Base-by-base conservation (phyloP, 1,140 invertebrate genomes). In the Zaprionus taronus region DNA sequence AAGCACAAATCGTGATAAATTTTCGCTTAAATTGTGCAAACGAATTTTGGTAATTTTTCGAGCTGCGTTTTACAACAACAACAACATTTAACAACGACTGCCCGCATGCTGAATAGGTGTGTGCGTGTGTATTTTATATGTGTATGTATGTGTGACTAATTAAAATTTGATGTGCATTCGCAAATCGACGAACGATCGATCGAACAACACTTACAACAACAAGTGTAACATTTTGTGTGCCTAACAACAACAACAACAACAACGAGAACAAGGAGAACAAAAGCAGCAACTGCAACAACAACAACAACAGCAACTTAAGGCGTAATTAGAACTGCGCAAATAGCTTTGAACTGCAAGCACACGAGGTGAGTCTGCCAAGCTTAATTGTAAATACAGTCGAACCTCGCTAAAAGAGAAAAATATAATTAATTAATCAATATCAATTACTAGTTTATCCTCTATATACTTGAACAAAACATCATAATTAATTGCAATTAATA, bases 241-340 rank as follows among this genome's bases (percentile, higher is more conserved):
- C 31, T 34, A 66, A 47, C 62, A 57, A 44, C 34, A 58, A 57
- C 24, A 79, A 68, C 51, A 74, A 64, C 61, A 51, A 56, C 31
- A 64, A 28, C 57, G 55, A 51, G 28, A 57, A 60, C 17, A 60
- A 66, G 60, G 36, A 47, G n/a, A 76, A 76, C 12, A 62, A 34
- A 22, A 41, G 11, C n/a, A 41, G n/a, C 34, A 68, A 58, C 60
- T 72, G 65, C 47, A 47, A 64, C n/a, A 57, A 12, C 22, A 28
- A 12, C n/a, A 68, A 51, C 38, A 44, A 62, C 56, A 60, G 62
- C 56, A 34, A 58, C 55, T 66, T 63, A 60, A 53, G 77, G 55
- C 72, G 73, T 83, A 83, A 83, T 87, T 87, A 87, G 84, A 89
- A 89, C 83, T 87, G 83, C 83, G 83, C 83, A 89, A 83, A 86